Conservation (phyloP, 1,140 invertebrate genomes). For the Tetranychus urticae region DNA sequence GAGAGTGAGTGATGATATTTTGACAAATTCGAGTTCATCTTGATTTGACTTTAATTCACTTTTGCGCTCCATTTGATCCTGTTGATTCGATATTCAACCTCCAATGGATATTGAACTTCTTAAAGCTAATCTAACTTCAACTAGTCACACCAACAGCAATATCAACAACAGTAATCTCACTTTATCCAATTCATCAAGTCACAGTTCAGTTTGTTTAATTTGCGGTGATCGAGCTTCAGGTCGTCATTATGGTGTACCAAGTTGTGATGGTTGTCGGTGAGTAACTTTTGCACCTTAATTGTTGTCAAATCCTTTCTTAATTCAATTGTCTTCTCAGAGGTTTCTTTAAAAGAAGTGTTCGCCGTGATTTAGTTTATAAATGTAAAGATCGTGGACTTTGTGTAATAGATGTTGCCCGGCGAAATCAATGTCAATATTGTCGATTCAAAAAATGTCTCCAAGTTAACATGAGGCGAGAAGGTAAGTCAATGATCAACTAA, state of each 20-base stretch:
- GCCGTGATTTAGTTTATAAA: conserved; percentile 90
- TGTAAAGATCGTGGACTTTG: conserved; percentile 88
- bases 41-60: too few relatives aligned
- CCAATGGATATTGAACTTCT: not conserved
- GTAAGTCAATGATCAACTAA: conserved; percentile 29
- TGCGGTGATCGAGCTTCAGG: conserved; percentile 77
- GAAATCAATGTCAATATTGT: conserved; percentile 95
- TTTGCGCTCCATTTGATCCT: too few relatives aligned
- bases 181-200: not conserved
- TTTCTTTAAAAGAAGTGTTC: conserved; percentile 91
- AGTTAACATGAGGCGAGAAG: conserved; percentile 84
- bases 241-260: conserved; percentile 67
- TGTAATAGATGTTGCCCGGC: conserved; percentile 88
- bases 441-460: conserved; percentile 88
- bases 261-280: conserved; percentile 56
- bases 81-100: too few relatives aligned
- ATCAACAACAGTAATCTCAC: not conserved
- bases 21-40: not conserved
- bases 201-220: conserved; percentile 32
- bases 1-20: too few relatives aligned
- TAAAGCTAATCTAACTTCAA: not conserved
- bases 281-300: not conserved
- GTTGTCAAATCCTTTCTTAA: not conserved
- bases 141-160: not conserved
- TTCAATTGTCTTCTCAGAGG: conserved; percentile 32